Evolutionary conservation across 2,113 vertebrate species (phyloP), one percentile per base, ranked within the genome.

Genomic region (Cariama cristata): DNA sequence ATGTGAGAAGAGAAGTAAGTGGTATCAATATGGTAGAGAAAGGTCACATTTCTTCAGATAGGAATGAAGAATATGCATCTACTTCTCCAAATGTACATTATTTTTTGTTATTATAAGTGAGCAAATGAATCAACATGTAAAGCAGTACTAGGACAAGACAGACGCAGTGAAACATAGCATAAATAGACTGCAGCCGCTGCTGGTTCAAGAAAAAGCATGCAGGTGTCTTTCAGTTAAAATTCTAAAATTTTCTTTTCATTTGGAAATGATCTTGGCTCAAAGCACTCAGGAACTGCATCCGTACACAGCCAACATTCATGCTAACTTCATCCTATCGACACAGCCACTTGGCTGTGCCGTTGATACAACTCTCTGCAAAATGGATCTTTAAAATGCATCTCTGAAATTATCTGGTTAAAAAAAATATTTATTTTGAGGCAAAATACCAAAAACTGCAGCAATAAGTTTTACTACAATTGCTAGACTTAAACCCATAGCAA

Each of bases 191-290:
- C 90, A 94, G 93, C 85, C 86, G 87, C 69, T 90, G 81, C 14
- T 72, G 62, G 67, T 35, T 60, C 40, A 67, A 68, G 19, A 44
- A 64, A 64, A 8, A 75, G 56, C 47, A 53, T 26, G 74, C 77
- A 64, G 69, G 69, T 82, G 58, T 45, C 32, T 56, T 95, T 87
- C 11, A 82, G 69, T 35, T 68, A 72, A 60, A 94, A 88, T 77
- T 49, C 73, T 33, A 66, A 62, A 30, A 60, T 44, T 17, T 76
- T 50, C 49, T 93, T 91, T 75, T 33, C 52, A 77, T 91, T 69
- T 77, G 59, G 50, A 96, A 86, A 49, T 21, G 0, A 22, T 82
- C 58, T 45, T 28, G 74, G 45, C 62, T 88, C 53, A 28, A 49
- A 89, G 84, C 44, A 30, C 56, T 71, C 52, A 47, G 80, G 75